Percentiles rank a stretch among this genome's conserved stretches.
Conservation (phyloP, 2,888 invertebrate genomes). For the Linyphia triangularis region DNA sequence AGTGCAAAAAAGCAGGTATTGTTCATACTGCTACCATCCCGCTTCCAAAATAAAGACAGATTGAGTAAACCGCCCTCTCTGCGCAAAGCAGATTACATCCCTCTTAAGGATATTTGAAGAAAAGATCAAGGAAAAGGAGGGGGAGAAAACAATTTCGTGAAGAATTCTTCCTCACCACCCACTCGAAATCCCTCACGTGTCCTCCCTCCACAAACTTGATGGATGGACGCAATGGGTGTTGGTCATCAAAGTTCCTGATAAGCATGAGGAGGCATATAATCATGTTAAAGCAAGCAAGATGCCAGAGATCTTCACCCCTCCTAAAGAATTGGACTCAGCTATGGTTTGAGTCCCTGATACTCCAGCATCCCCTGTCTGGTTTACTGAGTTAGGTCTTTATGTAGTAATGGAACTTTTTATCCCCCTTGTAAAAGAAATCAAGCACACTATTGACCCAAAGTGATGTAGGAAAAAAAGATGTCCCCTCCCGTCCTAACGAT, state of each 20-base stretch:
- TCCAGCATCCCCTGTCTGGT: not conserved
- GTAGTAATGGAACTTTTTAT: not conserved
- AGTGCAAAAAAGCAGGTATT: no score
- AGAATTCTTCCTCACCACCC: not conserved
- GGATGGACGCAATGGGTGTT: not conserved
- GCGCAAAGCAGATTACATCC: not conserved
- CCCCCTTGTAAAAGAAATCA: not conserved
- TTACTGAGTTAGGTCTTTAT: not conserved
- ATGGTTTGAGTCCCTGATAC: no score
- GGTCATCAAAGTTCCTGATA: not conserved
- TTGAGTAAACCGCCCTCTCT: not conserved
- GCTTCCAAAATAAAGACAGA: not conserved
- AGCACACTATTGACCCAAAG: not conserved
- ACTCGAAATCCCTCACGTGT: not conserved
- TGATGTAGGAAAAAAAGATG: not conserved
- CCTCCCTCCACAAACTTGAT: not conserved
- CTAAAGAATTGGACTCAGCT: not conserved
- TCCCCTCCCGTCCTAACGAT: not conserved
- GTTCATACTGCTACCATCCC: no score
- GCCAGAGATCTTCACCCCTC: not conserved
- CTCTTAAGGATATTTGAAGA: conserved; percentile 3
- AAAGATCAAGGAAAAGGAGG: not conserved
- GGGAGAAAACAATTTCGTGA: not conserved
- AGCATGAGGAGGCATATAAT: not conserved
- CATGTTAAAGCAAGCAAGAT: not conserved